Conservation (phyloP, 2,797 vertebrate genomes). For the Chelidonichthys spinosus region DNA sequence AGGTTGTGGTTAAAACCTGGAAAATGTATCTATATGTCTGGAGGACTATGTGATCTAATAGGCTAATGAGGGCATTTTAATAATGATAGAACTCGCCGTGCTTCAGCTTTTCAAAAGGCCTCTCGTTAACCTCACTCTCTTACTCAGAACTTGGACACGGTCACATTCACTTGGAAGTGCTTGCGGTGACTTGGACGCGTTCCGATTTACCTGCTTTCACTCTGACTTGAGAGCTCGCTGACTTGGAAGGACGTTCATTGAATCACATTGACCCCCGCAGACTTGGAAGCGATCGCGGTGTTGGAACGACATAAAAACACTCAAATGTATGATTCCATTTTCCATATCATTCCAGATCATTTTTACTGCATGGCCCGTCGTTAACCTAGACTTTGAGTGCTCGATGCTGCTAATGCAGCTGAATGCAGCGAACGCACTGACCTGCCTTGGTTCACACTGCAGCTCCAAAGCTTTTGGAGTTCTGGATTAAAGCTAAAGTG, state of each 20-base stretch:
- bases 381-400: conserved; percentile 16
- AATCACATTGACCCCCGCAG: conserved; percentile 25
- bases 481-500: not conserved
- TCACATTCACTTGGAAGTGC: conserved; percentile 26
- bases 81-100: conserved; percentile 37
- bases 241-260: conserved; percentile 32
- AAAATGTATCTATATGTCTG: conserved; percentile 75
- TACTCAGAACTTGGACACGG: conserved; percentile 24
- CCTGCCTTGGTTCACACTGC: conserved; percentile 6
- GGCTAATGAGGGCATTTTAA: conserved; percentile 54
- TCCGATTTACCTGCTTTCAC: conserved; percentile 39
- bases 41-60: conserved; percentile 56
- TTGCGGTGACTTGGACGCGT: conserved; percentile 8
- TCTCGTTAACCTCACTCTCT: conserved; percentile 36
- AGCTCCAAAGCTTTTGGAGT: conserved; percentile 3
- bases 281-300: conserved; percentile 17
- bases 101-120: conserved; percentile 18
- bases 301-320: conserved; percentile 38
- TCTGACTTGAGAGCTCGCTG: conserved; percentile 29
- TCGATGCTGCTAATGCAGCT: conserved; percentile 10
- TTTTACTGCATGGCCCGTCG: conserved; percentile 17
- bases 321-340: conserved; percentile 9
- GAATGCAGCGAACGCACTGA: not conserved
- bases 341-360: conserved; percentile 29
- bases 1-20: conserved; percentile 60